These are phyloP conservation scores for rabbit (Oryctolagus cuniculus) DNA, from an alignment of 2,113 vertebrate species.

Conservation along the genomic window DNA sequence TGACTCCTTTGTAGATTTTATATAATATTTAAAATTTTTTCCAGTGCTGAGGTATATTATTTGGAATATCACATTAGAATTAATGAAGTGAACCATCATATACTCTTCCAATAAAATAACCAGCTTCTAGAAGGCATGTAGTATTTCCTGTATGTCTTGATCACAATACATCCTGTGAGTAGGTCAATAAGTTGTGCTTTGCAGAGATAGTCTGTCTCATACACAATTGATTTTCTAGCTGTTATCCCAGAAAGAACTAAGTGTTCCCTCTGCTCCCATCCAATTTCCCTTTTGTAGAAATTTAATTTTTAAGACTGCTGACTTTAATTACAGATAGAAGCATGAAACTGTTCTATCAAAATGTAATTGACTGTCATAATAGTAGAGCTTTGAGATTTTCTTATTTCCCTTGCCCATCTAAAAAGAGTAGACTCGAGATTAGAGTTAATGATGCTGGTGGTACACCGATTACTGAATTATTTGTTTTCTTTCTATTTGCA, in stretches of 20 bases:
- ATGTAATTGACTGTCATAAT: conserved; percentile 83
- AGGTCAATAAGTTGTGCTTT: conserved; percentile 49
- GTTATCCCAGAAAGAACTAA: conserved; percentile 70
- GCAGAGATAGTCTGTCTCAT: conserved; percentile 60
- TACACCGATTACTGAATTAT: conserved; percentile 77
- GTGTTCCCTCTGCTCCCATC: conserved; percentile 69
- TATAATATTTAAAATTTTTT: not conserved
- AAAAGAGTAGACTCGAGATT: conserved; percentile 75
- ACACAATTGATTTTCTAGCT: conserved; percentile 62
- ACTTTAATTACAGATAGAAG: conserved; percentile 83
- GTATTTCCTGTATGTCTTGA: not conserved
- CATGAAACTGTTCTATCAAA: conserved; percentile 78
- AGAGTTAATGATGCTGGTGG: conserved; percentile 77
- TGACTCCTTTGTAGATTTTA: not conserved
- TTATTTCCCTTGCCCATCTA: conserved; percentile 70
- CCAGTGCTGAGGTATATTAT: not conserved
- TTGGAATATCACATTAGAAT: conserved; percentile 35
- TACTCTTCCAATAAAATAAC: conserved; percentile 9
- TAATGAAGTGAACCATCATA: not conserved
- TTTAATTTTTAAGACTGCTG: conserved; percentile 81
- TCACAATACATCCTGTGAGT: conserved; percentile 36
- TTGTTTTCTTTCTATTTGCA: conserved; percentile 77
- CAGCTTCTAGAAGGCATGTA: not conserved
- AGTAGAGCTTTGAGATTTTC: conserved; percentile 77
- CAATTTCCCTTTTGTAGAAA: conserved; percentile 72